Evolutionary conservation across 2,888 invertebrate species (phyloP).

Genomic region (Rambutsinella grinnellia): DNA sequence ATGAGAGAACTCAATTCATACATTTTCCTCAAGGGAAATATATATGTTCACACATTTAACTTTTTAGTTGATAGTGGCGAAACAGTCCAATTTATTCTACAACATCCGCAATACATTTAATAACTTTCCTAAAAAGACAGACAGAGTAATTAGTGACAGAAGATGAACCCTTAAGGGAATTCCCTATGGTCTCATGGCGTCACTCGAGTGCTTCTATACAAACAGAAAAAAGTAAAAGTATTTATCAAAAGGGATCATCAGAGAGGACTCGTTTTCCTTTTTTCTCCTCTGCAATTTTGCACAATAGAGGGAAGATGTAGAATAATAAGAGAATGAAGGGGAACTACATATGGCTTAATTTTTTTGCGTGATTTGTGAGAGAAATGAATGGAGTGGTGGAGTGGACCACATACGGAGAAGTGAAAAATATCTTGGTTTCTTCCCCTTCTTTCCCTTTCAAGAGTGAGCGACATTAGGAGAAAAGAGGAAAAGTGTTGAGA

Average conservation of each 20-base stretch:
- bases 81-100: too few species aligned
- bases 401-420: conserved; percentile 39
- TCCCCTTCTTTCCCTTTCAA: conserved; percentile 5
- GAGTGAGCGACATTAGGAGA: conserved; percentile 6
- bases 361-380: conserved; percentile 49
- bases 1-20: neutral
- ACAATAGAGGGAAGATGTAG: neutral
- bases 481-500: neutral
- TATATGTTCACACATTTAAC: too few species aligned
- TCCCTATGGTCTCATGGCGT: conserved; percentile 31
- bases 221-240: conserved; percentile 36
- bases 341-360: conserved; percentile 14
- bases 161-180: conserved; percentile 51
- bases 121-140: neutral
- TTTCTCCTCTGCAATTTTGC: neutral
- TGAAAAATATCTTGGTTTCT: conserved; percentile 46
- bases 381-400: conserved; percentile 30
- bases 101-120: neutral
- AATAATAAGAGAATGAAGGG: conserved; percentile 23
- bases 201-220: neutral
- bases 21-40: too few species aligned
- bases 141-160: conserved; percentile 51
- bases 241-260: conserved; percentile 43
- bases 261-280: neutral
- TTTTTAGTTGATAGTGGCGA: too few species aligned